Conservation (phyloP, 2,113 vertebrate genomes). For the Garra rufa region DNA sequence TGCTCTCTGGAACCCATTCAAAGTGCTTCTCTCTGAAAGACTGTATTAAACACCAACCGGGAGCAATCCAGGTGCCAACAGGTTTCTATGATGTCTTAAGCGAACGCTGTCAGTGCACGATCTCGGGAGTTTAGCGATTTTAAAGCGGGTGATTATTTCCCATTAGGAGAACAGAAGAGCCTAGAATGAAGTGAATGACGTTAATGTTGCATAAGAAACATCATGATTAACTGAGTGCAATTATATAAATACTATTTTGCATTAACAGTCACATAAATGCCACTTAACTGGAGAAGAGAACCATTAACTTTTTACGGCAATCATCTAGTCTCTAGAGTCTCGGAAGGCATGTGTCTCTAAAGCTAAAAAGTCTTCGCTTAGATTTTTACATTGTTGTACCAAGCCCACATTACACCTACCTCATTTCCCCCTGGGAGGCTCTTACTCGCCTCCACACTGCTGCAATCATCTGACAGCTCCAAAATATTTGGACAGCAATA, state of each 20-base stretch:
- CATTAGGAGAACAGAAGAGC: constrained; percentile 7
- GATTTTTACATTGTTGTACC: constrained; percentile 9
- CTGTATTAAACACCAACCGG: constrained; percentile 48
- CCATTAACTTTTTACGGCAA: constrained; percentile 4
- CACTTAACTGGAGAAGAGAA: constrained; percentile 21
- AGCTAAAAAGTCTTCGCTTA: background rate
- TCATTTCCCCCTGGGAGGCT: constrained; percentile 17
- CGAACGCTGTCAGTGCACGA: background rate
- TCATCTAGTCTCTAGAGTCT: constrained; percentile 28
- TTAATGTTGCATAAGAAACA: constrained; percentile 15
- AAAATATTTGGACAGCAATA: constrained; percentile 13
- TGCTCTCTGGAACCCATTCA: constrained; percentile 11
- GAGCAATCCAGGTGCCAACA: constrained; percentile 29
- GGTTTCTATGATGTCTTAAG: constrained; percentile 39
- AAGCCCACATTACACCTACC: constrained; percentile 25
- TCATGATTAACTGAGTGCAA: background rate
- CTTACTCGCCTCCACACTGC: constrained; percentile 14
- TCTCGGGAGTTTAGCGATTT: constrained; percentile 14
- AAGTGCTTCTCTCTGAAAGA: constrained; percentile 31
- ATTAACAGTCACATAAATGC: constrained; percentile 24
- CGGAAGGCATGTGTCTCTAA: background rate
- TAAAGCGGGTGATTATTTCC: background rate
- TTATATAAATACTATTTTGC: constrained; percentile 30
- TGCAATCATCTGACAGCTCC: background rate
- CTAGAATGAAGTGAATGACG: background rate